Evolutionary conservation across 2,797 vertebrate species (phyloP).

Genomic region (Sus cebifrons): DNA sequence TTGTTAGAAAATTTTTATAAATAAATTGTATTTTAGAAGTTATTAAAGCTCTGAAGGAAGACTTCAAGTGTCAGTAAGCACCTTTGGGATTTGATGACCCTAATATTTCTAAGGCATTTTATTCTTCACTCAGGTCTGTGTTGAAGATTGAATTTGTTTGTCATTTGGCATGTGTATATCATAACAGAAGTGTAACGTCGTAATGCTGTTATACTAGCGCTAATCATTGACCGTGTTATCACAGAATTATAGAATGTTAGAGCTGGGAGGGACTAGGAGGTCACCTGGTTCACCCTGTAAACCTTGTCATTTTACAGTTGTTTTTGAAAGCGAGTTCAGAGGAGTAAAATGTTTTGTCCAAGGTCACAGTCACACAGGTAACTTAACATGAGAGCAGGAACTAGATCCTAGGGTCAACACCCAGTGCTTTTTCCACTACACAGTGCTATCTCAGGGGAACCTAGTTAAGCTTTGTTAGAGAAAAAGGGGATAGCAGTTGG

Average conservation of each 20-base stretch:
- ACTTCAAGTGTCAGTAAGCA: conserved; percentile 44
- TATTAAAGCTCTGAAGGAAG: conserved; percentile 49
- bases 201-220: not conserved
- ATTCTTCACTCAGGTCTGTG: conserved; percentile 47
- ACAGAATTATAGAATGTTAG: conserved; percentile 34
- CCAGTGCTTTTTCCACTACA: conserved; percentile 1
- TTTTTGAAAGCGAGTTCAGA: conserved; percentile 35
- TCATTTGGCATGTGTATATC: conserved; percentile 49
- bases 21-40: conserved; percentile 56
- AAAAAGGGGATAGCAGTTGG: conserved; percentile 47
- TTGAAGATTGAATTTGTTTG: conserved; percentile 40
- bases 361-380: not conserved
- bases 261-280: not conserved
- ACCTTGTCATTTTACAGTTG: not conserved
- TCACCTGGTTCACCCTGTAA: not conserved
- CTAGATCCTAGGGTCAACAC: not conserved
- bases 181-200: conserved; percentile 25
- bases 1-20: conserved; percentile 48
- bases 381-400: not conserved
- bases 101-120: conserved; percentile 66
- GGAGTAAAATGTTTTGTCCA: conserved; percentile 24
- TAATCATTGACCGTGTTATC: not conserved
- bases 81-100: conserved; percentile 19
- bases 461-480: conserved; percentile 50
- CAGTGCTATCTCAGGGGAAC: not conserved